Evolutionary conservation across 2,888 invertebrate genomes (phyloP).

Genomic region (Poecilus cupreus): DNA sequence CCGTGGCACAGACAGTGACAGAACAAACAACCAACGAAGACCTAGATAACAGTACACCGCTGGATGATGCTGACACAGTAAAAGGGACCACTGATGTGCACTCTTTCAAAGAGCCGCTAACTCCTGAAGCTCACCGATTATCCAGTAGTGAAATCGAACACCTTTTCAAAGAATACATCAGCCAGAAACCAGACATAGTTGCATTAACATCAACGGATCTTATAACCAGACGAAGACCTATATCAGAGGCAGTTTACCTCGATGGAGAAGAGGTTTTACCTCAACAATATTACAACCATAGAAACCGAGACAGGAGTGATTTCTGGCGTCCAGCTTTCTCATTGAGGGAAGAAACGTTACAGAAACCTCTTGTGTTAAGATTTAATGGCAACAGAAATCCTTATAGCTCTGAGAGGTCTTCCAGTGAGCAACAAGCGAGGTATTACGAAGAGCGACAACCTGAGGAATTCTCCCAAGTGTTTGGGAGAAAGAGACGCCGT

Average conservation of each 20-base stretch:
- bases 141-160: slow-evolving; percentile 52
- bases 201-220: slow-evolving; percentile 15
- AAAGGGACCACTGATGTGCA: slow-evolving; percentile 10
- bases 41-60: slow-evolving; percentile 58
- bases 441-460: slow-evolving; percentile 34
- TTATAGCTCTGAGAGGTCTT: background rate
- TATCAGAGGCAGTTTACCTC: slow-evolving; percentile 13
- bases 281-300: slow-evolving; percentile 60
- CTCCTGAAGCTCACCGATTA: slow-evolving; percentile 38
- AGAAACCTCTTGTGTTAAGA: slow-evolving; percentile 68
- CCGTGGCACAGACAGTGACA: slow-evolving; percentile 51
- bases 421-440: background rate
- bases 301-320: slow-evolving; percentile 66
- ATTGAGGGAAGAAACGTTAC: slow-evolving; percentile 65
- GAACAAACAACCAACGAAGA: slow-evolving; percentile 23
- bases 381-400: slow-evolving; percentile 61
- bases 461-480: background rate
- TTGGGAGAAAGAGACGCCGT: slow-evolving; percentile 39
- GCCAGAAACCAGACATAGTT: slow-evolving; percentile 36
- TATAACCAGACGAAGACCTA: slow-evolving; percentile 25
- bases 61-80: slow-evolving; percentile 8
- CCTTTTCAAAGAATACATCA: slow-evolving; percentile 61
- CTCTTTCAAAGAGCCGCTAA: background rate
- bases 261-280: background rate
- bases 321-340: slow-evolving; percentile 65